Evolutionary conservation across 2,113 vertebrate species (phyloP).

Genomic region (Tetraodon nigroviridis): DNA sequence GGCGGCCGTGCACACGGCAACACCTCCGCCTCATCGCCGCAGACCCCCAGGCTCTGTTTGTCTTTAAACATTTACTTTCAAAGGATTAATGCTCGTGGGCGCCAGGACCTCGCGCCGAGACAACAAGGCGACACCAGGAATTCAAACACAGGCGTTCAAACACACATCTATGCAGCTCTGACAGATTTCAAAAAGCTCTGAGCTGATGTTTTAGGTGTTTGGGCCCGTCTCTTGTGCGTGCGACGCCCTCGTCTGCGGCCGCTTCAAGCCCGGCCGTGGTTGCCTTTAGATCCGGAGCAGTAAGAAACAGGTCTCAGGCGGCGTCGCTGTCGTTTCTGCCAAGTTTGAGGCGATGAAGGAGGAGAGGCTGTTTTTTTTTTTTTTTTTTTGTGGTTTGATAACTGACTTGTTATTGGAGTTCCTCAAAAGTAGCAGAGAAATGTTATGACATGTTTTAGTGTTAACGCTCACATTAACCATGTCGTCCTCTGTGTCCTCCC

Average conservation of each 20-base stretch:
- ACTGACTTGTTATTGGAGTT: constrained; percentile 41
- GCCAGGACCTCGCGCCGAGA: constrained; percentile 81
- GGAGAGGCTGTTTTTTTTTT: constrained; percentile 15
- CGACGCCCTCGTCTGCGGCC: too few species aligned
- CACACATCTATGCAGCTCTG: constrained; percentile 65
- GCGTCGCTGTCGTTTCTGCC: constrained; percentile 1
- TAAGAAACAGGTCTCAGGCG: too few species aligned
- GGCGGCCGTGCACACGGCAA: constrained; percentile 55
- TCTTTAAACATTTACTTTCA: constrained; percentile 89
- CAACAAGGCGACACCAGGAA: constrained; percentile 85
- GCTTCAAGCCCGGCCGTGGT: too few species aligned
- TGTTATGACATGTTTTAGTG: constrained; percentile 26
- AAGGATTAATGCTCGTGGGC: constrained; percentile 81
- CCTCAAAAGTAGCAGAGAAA: constrained; percentile 17
- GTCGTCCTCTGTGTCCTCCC: constrained; percentile 37
- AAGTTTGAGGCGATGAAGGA: not conserved
- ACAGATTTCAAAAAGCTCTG: constrained; percentile 61
- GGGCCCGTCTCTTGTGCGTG: constrained; percentile 22
- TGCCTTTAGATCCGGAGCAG: too few species aligned
- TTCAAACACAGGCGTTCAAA: constrained; percentile 74
- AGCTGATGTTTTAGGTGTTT: constrained; percentile 55
- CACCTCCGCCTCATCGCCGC: constrained; percentile 59
- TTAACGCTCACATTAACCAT: constrained; percentile 42
- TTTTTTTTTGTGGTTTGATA: constrained; percentile 35
- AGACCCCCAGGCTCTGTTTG: constrained; percentile 80